Base-by-base conservation (phyloP, 2,888 invertebrate species). In the Aproaerema taeniolella region DNA sequence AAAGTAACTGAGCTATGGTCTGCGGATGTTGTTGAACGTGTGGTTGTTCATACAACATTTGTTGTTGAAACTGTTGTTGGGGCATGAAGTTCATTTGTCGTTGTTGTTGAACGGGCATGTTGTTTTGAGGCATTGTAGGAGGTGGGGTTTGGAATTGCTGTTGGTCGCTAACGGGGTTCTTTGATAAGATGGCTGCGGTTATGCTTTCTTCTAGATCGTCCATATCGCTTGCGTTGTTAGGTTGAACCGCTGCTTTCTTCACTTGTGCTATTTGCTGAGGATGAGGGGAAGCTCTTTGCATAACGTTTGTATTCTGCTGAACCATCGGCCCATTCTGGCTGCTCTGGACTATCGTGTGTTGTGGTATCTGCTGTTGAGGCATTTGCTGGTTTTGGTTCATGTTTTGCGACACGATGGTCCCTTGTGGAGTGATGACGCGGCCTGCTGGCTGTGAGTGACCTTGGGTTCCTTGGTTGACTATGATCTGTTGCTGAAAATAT, bases 151-250 rank as follows among this genome's bases (percentile, higher is more conserved):
- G 72, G 47, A 66, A 79, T 39, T 77, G 78, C 40, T 70, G 77
- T 1, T 72, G 62, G 7, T 81, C 80, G 13, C 49, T 67, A 1
- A 74, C 69, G 0, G 74, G 65, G 46, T 74, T 73, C 45, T 85
- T 86, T 29, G 74, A 75, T 10, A 88, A 66, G 46, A 87, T 85
- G 2, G 88, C 88, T 2, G 88, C 88, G 6, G 86, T 82, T 43
- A 88, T 88, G 48, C 88, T 88, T 28, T 88, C 87, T 54, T 88
- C 88, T 16, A 88, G 67, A 56, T 88, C 88, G 42, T 86, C 88
- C 78, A 87, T 78, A 41, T 86, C 87, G 39, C 70, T 81, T 0
- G 86, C 79, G 43, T 81, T 82, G 46, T 82, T 85, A 1, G 81
- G 79, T 55, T 80, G 81, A 0, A 81, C 81, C n/a, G 70, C 64